Conservation (phyloP, 2,797 vertebrate genomes). For the Meriones psammophilus region DNA sequence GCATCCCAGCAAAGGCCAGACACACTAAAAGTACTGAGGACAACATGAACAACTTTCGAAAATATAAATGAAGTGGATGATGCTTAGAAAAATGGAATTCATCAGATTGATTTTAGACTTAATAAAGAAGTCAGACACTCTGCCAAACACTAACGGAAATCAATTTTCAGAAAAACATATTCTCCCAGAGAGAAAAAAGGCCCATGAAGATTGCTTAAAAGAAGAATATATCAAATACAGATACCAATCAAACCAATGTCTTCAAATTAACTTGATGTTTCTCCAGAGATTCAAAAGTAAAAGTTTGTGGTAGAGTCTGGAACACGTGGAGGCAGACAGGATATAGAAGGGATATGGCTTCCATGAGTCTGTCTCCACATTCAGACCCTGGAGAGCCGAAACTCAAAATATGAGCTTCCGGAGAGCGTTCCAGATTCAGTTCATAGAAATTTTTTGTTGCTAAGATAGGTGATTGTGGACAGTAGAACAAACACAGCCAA, state of each 20-base stretch:
- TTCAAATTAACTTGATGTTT: constrained; percentile 20
- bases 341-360: background rate
- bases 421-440: background rate
- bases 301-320: background rate
- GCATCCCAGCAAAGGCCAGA: background rate
- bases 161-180: constrained; percentile 2
- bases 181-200: background rate
- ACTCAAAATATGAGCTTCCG: background rate
- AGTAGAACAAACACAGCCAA: background rate
- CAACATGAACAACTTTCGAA: background rate
- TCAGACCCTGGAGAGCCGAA: background rate
- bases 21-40: background rate
- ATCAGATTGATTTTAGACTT: background rate
- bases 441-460: background rate
- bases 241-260: background rate
- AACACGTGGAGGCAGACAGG: background rate
- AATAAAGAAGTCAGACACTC: background rate
- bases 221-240: background rate
- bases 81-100: constrained; percentile 52
- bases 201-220: background rate
- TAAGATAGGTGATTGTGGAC: background rate
- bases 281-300: background rate
- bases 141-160: background rate
- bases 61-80: constrained; percentile 26
- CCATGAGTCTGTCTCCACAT: background rate